Percentiles rank a stretch among this genome's conserved stretches.
Conservation (phyloP, 2,113 vertebrate species). For the Seriola aureovittata region DNA sequence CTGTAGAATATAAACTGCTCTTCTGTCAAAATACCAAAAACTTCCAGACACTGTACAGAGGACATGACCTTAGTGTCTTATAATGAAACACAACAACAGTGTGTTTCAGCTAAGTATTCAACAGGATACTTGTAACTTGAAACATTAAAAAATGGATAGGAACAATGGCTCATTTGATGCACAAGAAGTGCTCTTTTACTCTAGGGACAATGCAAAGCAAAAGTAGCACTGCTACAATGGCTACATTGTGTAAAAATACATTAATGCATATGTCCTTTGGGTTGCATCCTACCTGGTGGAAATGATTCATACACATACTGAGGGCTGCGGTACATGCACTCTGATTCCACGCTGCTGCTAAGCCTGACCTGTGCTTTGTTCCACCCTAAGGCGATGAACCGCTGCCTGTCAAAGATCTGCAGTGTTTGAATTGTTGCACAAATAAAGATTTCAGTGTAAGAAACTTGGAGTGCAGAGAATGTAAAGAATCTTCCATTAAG, state of each 20-base stretch:
- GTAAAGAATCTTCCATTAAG: background rate
- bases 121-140: background rate
- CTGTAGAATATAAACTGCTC: no score
- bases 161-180: conserved; percentile 2
- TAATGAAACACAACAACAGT: background rate
- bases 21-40: no score
- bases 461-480: background rate
- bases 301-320: background rate
- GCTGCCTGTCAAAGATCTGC: background rate
- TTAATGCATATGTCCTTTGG: background rate
- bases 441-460: conserved; percentile 3
- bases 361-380: background rate
- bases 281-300: background rate
- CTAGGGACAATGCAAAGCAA: background rate
- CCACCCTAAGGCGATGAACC: background rate
- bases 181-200: background rate
- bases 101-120: background rate
- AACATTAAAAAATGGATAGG: background rate
- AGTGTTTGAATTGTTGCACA: background rate
- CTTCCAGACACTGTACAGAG: no score
- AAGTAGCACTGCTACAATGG: background rate
- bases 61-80: background rate
- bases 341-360: conserved; percentile 1
- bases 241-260: conserved; percentile 7
- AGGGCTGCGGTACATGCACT: background rate